phyloP scores from a whole-genome alignment of 1,140 invertebrate genomes.

The Caenorhabditis brenneri region DNA sequence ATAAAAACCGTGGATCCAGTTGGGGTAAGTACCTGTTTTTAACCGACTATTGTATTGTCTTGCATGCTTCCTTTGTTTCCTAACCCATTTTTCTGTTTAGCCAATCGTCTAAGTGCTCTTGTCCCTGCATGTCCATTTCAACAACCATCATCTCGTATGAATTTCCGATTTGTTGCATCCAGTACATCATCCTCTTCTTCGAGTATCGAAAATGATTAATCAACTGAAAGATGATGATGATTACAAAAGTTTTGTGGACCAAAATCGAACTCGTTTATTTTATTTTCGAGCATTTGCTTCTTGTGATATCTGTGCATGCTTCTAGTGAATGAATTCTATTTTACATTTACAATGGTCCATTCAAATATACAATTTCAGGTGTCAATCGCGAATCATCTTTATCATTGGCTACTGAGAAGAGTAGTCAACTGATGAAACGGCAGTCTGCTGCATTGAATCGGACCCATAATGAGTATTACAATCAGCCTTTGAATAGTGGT shows the following conservation, averaged over 20 bases:
- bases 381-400: slow-evolving; percentile 46
- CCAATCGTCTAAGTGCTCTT: neutral
- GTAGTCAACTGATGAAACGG: slow-evolving; percentile 27
- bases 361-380: neutral
- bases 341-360: neutral
- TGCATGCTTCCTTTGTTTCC: neutral
- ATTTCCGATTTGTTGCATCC: neutral
- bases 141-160: neutral
- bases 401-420: neutral
- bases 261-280: neutral
- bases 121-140: slow-evolving; percentile 3
- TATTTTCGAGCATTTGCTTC: neutral
- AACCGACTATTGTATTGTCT: neutral
- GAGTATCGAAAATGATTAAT: neutral
- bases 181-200: neutral
- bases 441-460: neutral
- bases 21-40: neutral
- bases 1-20: neutral
- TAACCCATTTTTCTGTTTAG: neutral
- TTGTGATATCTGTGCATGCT: slow-evolving; percentile 3
- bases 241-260: neutral
- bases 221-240: neutral
- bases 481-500: neutral
- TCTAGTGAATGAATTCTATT: neutral
- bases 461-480: neutral